Conservation (phyloP, 2,888 invertebrate genomes). For the Microdon myrmicae region DNA sequence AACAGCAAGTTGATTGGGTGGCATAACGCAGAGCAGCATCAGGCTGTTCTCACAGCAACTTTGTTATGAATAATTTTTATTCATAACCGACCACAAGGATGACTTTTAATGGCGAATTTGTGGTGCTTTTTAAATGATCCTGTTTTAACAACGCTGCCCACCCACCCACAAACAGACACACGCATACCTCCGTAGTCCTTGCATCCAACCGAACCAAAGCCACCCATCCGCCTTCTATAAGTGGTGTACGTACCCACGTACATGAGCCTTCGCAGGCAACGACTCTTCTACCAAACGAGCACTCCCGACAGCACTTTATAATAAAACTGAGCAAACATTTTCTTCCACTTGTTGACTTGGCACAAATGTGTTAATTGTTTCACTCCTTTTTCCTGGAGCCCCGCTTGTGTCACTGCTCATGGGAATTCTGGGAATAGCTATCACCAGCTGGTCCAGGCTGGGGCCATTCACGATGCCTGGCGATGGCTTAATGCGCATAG, state of each 20-base stretch:
- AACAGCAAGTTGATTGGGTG: no score
- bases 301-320: conserved; percentile 26
- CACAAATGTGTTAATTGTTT: conserved; percentile 51
- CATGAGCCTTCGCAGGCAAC: neutral
- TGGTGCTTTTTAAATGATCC: conserved; percentile 34
- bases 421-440: conserved; percentile 18
- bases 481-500: conserved; percentile 31
- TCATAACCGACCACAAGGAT: conserved; percentile 44
- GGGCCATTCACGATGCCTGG: neutral
- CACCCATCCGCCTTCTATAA: no score
- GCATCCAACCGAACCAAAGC: no score
- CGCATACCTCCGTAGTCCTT: conserved; percentile 12
- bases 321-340: conserved; percentile 49
- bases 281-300: neutral
- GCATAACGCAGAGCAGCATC: no score
- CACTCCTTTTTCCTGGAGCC: conserved; percentile 28
- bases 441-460: conserved; percentile 4
- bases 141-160: conserved; percentile 28
- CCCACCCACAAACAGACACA: conserved; percentile 2
- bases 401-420: conserved; percentile 13
- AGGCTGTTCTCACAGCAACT: conserved; percentile 17
- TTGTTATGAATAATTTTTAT: conserved; percentile 44
- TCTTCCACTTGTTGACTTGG: conserved; percentile 46
- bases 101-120: conserved; percentile 44
- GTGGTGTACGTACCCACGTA: conserved; percentile 1